Conservation (phyloP, 2,113 vertebrate species). For the Nothocercus nigrocapillus region DNA sequence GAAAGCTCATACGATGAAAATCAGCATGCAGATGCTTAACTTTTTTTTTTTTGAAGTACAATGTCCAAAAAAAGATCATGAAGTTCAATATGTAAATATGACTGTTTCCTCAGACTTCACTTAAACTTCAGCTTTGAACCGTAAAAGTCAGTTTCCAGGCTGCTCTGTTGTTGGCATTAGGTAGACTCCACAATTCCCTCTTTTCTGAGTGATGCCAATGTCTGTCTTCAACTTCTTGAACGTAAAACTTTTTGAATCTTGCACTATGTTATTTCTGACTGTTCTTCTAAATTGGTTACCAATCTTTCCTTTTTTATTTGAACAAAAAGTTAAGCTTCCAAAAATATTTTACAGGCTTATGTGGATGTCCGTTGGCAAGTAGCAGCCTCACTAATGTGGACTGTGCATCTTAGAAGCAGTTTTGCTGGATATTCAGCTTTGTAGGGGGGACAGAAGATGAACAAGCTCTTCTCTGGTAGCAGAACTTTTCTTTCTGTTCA, state of each 20-base stretch:
- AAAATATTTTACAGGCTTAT: neutral
- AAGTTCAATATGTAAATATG: neutral
- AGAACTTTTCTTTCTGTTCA: neutral
- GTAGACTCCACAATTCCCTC: neutral
- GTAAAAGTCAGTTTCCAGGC: neutral
- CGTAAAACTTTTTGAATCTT: neutral
- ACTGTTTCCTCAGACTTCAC: neutral
- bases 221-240: neutral
- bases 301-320: neutral
- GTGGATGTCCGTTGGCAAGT: neutral
- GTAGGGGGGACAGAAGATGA: neutral
- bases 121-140: neutral
- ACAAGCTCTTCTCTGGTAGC: neutral
- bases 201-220: neutral
- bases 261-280: neutral
- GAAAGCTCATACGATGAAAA: neutral
- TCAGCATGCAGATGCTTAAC: neutral
- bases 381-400: neutral
- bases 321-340: conserved; percentile 4
- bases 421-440: neutral
- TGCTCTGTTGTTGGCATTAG: neutral
- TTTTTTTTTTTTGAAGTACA: neutral
- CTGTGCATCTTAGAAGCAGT: neutral
- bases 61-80: neutral
- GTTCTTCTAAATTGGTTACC: neutral